Percentiles rank a stretch among this genome's conserved stretches.
These are phyloP conservation scores for Lamprotornis superbus DNA, from an alignment of 2,113 vertebrate genomes.

Conservation along the genomic window DNA sequence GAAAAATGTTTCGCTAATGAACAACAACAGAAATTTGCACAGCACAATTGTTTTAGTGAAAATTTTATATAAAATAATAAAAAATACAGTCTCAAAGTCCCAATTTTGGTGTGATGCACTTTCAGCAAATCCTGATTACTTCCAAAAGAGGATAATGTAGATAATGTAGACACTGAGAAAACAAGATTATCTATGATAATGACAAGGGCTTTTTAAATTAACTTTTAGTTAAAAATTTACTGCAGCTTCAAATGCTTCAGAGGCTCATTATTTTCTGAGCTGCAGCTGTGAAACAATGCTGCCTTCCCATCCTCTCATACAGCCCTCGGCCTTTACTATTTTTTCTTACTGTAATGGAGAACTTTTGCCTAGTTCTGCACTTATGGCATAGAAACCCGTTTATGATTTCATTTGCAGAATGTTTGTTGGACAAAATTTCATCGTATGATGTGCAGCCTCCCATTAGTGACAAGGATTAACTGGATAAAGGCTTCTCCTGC, in stretches of 20 bases:
- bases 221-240: not conserved
- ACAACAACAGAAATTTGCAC: not conserved
- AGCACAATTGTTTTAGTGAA: not conserved
- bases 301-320: not conserved
- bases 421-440: not conserved
- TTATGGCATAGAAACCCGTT: not conserved
- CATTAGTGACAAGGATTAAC: not conserved
- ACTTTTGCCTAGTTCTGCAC: not conserved
- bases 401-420: not conserved
- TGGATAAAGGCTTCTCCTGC: not conserved
- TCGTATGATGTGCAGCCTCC: not conserved
- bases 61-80: not conserved
- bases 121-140: not conserved
- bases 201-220: rapidly evolving
- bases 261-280: not conserved
- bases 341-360: not conserved
- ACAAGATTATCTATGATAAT: not conserved
- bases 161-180: not conserved
- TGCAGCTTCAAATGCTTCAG: not conserved
- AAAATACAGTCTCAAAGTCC: not conserved
- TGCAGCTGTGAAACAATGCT: not conserved
- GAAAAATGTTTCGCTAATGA: not conserved
- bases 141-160: not conserved
- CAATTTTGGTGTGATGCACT: not conserved
- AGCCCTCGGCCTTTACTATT: not conserved